Percentiles rank a stretch among this genome's conserved stretches.
Conservation (phyloP, 2,113 vertebrate genomes). For the Cacatua alba region DNA sequence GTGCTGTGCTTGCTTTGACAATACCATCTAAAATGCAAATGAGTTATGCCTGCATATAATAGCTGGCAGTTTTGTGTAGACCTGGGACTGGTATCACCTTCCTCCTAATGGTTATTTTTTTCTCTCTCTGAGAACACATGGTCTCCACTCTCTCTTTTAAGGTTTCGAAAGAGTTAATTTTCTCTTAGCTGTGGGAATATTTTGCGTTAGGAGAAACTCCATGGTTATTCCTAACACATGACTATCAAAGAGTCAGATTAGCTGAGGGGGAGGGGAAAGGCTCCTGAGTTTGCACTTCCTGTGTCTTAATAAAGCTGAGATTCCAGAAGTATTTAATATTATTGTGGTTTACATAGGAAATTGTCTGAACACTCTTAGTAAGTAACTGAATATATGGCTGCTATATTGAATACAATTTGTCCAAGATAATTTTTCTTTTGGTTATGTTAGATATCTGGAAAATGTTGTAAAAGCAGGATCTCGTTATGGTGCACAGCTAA, state of each 20-base stretch:
- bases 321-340: slow-evolving; percentile 80
- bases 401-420: slow-evolving; percentile 52
- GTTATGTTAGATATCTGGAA: slow-evolving; percentile 70
- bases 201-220: slow-evolving; percentile 66
- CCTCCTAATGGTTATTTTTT: background rate
- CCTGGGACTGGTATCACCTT: slow-evolving; percentile 39
- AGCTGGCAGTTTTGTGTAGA: background rate
- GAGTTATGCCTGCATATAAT: slow-evolving; percentile 37
- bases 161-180: slow-evolving; percentile 73
- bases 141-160: slow-evolving; percentile 2
- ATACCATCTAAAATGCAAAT: slow-evolving; percentile 65
- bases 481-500: slow-evolving; percentile 60
- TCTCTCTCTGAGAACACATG: background rate
- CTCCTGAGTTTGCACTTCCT: slow-evolving; percentile 76
- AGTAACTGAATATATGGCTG: slow-evolving; percentile 65
- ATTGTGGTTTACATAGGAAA: slow-evolving; percentile 79
- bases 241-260: slow-evolving; percentile 80
- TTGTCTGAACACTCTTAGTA: slow-evolving; percentile 72
- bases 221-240: slow-evolving; percentile 78
- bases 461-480: slow-evolving; percentile 69
- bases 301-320: slow-evolving; percentile 77
- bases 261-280: slow-evolving; percentile 62
- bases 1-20: background rate
- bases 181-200: slow-evolving; percentile 74
- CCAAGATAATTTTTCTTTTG: slow-evolving; percentile 66